phyloP scores from a whole-genome alignment of 2,113 vertebrate genomes.

The Lampris incognitus region DNA sequence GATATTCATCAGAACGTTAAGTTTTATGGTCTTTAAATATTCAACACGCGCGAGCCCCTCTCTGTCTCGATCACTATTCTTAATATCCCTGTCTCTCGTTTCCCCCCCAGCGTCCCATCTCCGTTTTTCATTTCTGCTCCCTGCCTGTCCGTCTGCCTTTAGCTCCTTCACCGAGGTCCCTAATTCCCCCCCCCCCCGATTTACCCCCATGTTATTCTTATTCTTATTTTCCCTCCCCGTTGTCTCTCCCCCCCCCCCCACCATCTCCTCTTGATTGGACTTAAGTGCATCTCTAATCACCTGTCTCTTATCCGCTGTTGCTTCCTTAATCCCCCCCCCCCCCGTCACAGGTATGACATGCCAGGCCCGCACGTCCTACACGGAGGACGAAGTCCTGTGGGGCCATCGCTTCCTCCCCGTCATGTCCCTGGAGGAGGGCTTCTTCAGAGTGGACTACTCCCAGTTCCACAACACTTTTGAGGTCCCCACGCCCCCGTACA shows the following conservation, averaged over 20 bases:
- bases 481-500: slow-evolving; percentile 88
- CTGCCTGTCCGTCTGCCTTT: slow-evolving; percentile 24
- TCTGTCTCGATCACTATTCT: slow-evolving; percentile 8
- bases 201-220: neutral
- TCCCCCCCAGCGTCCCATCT: slow-evolving; percentile 19
- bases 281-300: slow-evolving; percentile 7
- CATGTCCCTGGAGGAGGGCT: slow-evolving; percentile 92
- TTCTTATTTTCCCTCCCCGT: neutral
- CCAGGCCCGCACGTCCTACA: slow-evolving; percentile 91
- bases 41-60: slow-evolving; percentile 30
- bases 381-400: slow-evolving; percentile 92
- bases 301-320: slow-evolving; percentile 3
- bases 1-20: slow-evolving; percentile 61
- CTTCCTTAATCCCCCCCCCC: neutral
- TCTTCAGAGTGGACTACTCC: slow-evolving; percentile 91
- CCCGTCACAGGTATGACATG: slow-evolving; percentile 87
- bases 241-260: neutral
- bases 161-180: neutral
- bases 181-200: neutral
- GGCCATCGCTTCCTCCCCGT: slow-evolving; percentile 91
- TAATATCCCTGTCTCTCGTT: slow-evolving; percentile 20
- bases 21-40: slow-evolving; percentile 70
- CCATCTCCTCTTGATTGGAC: neutral
- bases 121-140: slow-evolving; percentile 18
- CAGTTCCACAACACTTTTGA: slow-evolving; percentile 91